These are phyloP conservation scores for Lasioglossum figueresi DNA, from an alignment of 2,888 invertebrate species.

Conservation along the genomic window DNA sequence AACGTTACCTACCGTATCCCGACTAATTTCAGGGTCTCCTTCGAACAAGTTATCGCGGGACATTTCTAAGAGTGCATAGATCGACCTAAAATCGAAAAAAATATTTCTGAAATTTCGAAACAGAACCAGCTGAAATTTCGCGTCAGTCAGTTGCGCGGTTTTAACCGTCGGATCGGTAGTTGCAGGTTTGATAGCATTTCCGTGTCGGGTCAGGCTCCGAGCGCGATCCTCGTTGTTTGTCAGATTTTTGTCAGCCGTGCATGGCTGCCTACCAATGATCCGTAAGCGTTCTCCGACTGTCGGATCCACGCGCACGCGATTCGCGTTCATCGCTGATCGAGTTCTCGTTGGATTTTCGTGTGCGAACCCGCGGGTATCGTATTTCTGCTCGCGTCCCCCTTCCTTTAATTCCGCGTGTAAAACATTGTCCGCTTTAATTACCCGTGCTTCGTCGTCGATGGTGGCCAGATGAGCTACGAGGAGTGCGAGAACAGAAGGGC, in stretches of 20 bases:
- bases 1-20: background rate
- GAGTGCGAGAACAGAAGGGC: slow-evolving; percentile 17
- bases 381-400: slow-evolving; percentile 56
- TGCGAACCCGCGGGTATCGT: slow-evolving; percentile 56
- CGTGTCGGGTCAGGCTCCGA: slow-evolving; percentile 50
- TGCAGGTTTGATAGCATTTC: slow-evolving; percentile 61
- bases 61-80: background rate
- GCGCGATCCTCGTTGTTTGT: slow-evolving; percentile 50
- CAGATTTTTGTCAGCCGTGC: slow-evolving; percentile 56
- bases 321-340: background rate
- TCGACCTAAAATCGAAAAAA: background rate
- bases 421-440: slow-evolving; percentile 74
- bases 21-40: background rate
- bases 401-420: slow-evolving; percentile 66
- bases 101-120: background rate
- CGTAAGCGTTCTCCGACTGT: background rate
- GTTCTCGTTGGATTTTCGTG: slow-evolving; percentile 22
- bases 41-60: background rate
- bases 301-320: background rate
- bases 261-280: slow-evolving; percentile 29
- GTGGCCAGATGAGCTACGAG: slow-evolving; percentile 57
- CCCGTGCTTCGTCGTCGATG: slow-evolving; percentile 65
- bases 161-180: slow-evolving; percentile 45
- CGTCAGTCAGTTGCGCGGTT: slow-evolving; percentile 6
- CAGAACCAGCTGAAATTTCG: background rate